These are phyloP conservation scores for Drosophila tropicalis DNA, from an alignment of 1,140 invertebrate species.

Conservation along the genomic window DNA sequence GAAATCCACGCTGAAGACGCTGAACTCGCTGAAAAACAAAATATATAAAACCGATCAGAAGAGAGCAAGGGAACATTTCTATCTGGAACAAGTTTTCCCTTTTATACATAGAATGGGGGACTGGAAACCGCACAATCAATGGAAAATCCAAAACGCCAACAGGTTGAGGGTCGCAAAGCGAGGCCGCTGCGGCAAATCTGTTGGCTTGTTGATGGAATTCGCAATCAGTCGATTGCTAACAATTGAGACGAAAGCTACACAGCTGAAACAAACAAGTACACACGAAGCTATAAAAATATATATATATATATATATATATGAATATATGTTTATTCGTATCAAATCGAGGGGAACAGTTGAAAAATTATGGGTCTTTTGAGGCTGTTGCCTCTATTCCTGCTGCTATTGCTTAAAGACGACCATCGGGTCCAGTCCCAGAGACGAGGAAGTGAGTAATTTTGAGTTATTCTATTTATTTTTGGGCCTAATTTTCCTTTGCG, in stretches of 20 bases:
- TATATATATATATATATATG: neutral
- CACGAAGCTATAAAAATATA: neutral
- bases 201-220: conserved; percentile 13
- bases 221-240: conserved; percentile 56
- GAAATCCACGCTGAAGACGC: conserved; percentile 5
- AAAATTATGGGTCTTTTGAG: neutral
- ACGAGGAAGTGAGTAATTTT: conserved; percentile 37
- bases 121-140: conserved; percentile 16
- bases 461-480: no score
- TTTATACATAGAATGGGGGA: conserved; percentile 33
- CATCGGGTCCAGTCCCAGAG: conserved; percentile 27
- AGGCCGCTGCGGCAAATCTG: conserved; percentile 29
- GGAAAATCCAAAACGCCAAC: conserved; percentile 44
- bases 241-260: conserved; percentile 39
- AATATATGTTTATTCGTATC: neutral
- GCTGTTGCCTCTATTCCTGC: conserved; percentile 5
- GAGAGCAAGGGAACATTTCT: neutral
- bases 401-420: neutral
- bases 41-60: no score
- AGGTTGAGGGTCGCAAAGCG: conserved; percentile 37
- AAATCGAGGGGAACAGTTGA: neutral
- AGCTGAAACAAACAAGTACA: conserved; percentile 5
- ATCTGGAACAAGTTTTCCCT: conserved; percentile 51
- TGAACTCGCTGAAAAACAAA: neutral
- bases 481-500: no score